Conservation (phyloP, 2,113 vertebrate species). For the Numenius arquata region DNA sequence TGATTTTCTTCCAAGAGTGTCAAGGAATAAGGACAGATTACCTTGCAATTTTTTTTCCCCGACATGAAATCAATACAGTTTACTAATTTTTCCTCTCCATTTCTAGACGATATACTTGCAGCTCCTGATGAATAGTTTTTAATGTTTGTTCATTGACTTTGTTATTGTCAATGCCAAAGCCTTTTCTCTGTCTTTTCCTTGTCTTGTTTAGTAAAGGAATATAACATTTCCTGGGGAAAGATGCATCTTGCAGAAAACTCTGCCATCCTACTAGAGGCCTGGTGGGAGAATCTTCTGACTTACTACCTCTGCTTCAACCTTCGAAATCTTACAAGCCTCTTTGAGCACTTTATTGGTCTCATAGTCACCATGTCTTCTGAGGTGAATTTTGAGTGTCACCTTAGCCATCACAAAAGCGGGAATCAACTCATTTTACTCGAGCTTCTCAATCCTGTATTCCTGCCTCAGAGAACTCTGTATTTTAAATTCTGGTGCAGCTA, state of each 20-base stretch:
- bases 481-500: not conserved
- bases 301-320: conserved; percentile 4
- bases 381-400: conserved; percentile 15
- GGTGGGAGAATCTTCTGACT: conserved; percentile 48
- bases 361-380: not conserved
- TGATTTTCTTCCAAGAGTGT: not conserved
- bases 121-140: not conserved
- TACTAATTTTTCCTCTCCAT: not conserved
- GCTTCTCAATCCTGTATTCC: not conserved
- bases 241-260: not conserved
- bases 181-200: conserved; percentile 47
- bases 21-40: not conserved
- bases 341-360: not conserved
- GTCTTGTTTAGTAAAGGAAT: conserved; percentile 38
- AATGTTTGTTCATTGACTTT: not conserved
- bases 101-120: not conserved
- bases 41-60: not conserved
- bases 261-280: conserved; percentile 27
- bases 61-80: not conserved
- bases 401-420: conserved; percentile 4
- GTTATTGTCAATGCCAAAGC: conserved; percentile 21
- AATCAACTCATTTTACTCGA: not conserved
- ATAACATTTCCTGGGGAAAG: conserved; percentile 34
- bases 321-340: conserved; percentile 2
- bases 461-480: not conserved